Percentiles rank a stretch among this genome's conserved stretches.
phyloP scores from a whole-genome alignment of 2,113 vertebrate species.

The Rhipidura dahli region DNA sequence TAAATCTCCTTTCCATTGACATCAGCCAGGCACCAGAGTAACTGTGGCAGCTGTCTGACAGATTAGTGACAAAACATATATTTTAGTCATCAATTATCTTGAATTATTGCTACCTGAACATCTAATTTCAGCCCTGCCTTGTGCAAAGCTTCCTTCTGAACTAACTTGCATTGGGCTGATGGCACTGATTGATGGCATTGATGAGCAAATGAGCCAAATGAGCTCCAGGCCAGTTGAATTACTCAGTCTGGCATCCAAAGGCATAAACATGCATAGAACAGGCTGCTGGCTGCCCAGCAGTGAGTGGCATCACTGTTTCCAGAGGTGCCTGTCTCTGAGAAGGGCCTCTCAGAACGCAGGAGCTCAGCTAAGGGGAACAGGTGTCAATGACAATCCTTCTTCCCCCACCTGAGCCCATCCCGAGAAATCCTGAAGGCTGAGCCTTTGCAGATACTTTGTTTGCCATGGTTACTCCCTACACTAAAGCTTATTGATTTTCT shows the following conservation, averaged over 20 bases:
- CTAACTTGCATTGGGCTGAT: not conserved
- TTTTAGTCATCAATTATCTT: not conserved
- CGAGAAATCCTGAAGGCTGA: not conserved
- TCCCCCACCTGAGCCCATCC: not conserved
- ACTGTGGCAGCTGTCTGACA: not conserved
- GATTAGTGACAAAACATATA: not conserved
- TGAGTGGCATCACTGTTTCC: not conserved
- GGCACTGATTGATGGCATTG: not conserved
- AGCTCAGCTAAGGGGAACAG: not conserved
- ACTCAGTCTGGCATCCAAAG: not conserved
- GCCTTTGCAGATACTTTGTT: not conserved
- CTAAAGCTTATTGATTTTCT: not conserved
- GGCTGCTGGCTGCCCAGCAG: not conserved
- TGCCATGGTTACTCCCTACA: not conserved
- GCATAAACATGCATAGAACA: not conserved
- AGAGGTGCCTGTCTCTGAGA: not conserved
- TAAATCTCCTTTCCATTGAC: not conserved
- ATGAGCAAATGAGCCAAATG: not conserved
- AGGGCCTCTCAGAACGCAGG: not conserved
- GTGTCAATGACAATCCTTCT: not conserved
- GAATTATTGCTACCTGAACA: not conserved
- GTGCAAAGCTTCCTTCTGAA: not conserved
- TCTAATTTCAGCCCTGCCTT: not conserved
- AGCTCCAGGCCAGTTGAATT: not conserved
- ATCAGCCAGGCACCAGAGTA: not conserved